phyloP scores from a whole-genome alignment of 2,113 vertebrate species.

The Neotragus moschatus region DNA sequence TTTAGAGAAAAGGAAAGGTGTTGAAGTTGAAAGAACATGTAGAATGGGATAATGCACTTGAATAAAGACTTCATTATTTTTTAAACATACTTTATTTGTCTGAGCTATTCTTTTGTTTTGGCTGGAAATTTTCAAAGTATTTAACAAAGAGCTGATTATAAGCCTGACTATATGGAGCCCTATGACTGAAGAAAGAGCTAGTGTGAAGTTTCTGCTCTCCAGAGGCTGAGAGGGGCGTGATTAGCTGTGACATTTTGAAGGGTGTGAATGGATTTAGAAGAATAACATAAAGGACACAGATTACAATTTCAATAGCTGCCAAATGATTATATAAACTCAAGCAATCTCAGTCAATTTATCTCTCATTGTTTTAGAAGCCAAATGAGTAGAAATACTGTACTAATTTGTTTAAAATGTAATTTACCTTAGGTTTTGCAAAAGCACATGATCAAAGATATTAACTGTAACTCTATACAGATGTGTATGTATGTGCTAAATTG shows the following conservation, averaged over 20 bases:
- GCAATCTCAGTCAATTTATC: neutral
- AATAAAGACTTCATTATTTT: conserved; percentile 50
- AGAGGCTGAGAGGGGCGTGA: neutral
- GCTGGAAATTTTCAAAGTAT: conserved; percentile 19
- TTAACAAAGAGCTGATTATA: conserved; percentile 41
- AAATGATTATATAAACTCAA: conserved; percentile 47
- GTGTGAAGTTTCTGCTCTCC: conserved; percentile 30
- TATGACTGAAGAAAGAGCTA: neutral
- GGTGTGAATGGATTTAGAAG: conserved; percentile 38
- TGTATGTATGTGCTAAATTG: neutral
- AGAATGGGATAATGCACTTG: conserved; percentile 52
- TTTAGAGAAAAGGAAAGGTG: conserved; percentile 11
- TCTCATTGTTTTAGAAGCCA: neutral
- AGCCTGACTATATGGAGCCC: neutral
- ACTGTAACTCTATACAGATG: neutral
- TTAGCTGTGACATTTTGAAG: conserved; percentile 46
- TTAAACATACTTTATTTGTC: conserved; percentile 27
- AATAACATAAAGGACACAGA: neutral
- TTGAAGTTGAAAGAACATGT: conserved; percentile 27
- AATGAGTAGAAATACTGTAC: neutral
- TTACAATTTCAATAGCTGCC: conserved; percentile 26
- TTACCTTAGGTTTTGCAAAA: neutral
- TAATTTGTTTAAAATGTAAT: neutral
- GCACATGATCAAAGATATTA: neutral
- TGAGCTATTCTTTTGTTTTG: conserved; percentile 37